Evolutionary conservation across 2,888 invertebrate species (phyloP).

Genomic region (Synanthedon andrenaeformis): DNA sequence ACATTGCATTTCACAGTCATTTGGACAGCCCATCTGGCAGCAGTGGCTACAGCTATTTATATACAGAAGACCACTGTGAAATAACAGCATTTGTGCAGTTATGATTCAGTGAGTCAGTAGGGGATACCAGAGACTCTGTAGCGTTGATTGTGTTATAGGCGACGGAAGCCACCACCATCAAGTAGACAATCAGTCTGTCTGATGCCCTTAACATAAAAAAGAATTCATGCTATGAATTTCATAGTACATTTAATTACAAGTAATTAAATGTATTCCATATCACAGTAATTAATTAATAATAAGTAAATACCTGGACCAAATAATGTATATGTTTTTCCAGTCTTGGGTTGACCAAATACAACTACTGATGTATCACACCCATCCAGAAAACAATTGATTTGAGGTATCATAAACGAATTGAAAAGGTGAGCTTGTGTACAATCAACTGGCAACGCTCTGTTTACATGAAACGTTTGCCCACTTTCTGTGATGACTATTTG

Average conservation of each 20-base stretch:
- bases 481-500: slow-evolving; percentile 72
- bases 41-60: too few relatives aligned
- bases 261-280: not conserved
- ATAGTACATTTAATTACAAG: not conserved
- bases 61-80: too few relatives aligned
- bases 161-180: too few relatives aligned
- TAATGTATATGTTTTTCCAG: slow-evolving; percentile 80
- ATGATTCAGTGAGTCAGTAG: too few relatives aligned
- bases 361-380: slow-evolving; percentile 83
- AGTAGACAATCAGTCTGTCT: too few relatives aligned
- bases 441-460: slow-evolving; percentile 66
- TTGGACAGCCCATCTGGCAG: too few relatives aligned
- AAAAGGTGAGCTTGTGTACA: slow-evolving; percentile 75
- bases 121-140: too few relatives aligned
- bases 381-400: slow-evolving; percentile 76
- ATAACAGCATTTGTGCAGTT: too few relatives aligned
- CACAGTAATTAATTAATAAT: not conserved
- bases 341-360: slow-evolving; percentile 74
- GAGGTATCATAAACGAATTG: slow-evolving; percentile 73
- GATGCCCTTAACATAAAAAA: too few relatives aligned
- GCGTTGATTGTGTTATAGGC: too few relatives aligned
- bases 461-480: slow-evolving; percentile 68
- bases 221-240: too few relatives aligned
- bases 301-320: slow-evolving; percentile 73
- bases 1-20: too few relatives aligned